Percentiles rank a stretch among this genome's conserved stretches.
Evolutionary conservation across 2,888 invertebrate species (phyloP).

Genomic region (Pyrocoelia pectoralis): DNA sequence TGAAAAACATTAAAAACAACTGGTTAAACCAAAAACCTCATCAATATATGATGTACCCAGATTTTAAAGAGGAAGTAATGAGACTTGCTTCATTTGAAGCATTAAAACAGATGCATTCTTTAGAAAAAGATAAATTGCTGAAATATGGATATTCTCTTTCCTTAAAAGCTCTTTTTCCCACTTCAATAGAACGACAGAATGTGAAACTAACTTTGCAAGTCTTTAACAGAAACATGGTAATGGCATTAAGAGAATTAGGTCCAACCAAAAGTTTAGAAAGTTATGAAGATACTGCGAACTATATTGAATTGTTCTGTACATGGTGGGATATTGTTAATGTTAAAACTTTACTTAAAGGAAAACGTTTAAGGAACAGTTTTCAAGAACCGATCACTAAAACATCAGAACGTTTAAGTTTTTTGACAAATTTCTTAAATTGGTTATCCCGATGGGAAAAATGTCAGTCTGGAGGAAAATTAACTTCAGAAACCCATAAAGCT

Average conservation of each 20-base stretch:
- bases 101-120: not conserved
- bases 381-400: slow-evolving; percentile 11
- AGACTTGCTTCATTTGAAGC: not conserved
- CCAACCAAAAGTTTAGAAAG: too few species aligned
- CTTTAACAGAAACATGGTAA: slow-evolving; percentile 9
- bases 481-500: slow-evolving; percentile 4
- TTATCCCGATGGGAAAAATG: not conserved
- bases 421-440: slow-evolving; percentile 6
- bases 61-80: not conserved
- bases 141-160: slow-evolving; percentile 14
- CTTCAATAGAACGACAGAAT: slow-evolving; percentile 15
- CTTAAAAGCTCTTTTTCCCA: slow-evolving; percentile 15
- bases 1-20: slow-evolving; percentile 9
- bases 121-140: slow-evolving; percentile 10
- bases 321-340: slow-evolving; percentile 20
- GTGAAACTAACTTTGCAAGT: slow-evolving; percentile 10
- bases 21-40: not conserved
- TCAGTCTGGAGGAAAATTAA: not conserved
- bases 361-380: not conserved
- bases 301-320: slow-evolving; percentile 2
- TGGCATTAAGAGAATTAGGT: not conserved
- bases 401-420: slow-evolving; percentile 6
- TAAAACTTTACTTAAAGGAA: slow-evolving; percentile 13
- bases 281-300: slow-evolving; percentile 7
- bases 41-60: slow-evolving; percentile 17